Evolutionary conservation across 2,797 vertebrate genomes (phyloP).

Genomic region (Loris lydekkerianus): DNA sequence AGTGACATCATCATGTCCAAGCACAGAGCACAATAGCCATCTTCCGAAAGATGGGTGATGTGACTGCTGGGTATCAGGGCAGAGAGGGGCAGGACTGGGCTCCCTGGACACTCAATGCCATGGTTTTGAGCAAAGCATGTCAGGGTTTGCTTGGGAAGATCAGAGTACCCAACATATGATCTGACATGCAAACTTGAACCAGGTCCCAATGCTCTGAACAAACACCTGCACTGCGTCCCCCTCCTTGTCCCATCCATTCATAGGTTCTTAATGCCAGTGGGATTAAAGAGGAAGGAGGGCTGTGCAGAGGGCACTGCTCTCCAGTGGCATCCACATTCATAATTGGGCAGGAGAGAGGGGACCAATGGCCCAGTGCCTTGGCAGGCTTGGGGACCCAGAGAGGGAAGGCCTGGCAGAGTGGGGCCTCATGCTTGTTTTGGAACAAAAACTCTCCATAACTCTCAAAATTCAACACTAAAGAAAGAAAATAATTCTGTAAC

Average conservation of each 20-base stretch:
- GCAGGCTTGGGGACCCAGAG: neutral
- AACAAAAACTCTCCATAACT: too few species aligned
- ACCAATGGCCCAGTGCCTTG: neutral
- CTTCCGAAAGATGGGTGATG: neutral
- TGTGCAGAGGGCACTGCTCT: neutral
- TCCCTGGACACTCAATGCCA: neutral
- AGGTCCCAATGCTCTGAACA: neutral
- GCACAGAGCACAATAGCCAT: neutral
- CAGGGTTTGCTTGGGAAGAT: neutral
- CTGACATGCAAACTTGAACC: neutral
- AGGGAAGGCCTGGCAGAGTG: neutral
- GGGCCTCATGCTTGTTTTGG: neutral
- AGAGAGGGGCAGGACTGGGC: neutral
- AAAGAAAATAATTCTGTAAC: neutral
- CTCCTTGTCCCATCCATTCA: neutral
- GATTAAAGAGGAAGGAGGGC: neutral
- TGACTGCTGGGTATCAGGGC: neutral
- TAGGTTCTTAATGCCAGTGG: neutral
- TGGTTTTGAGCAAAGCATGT: neutral
- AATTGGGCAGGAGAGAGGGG: neutral
- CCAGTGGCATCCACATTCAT: neutral
- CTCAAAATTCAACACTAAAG: conserved; percentile 17
- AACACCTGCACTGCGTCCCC: rapidly evolving
- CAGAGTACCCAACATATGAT: neutral
- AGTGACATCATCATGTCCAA: neutral